These are phyloP conservation scores for Anniella stebbinsi DNA, from an alignment of 2,797 vertebrate species.

Conservation along the genomic window DNA sequence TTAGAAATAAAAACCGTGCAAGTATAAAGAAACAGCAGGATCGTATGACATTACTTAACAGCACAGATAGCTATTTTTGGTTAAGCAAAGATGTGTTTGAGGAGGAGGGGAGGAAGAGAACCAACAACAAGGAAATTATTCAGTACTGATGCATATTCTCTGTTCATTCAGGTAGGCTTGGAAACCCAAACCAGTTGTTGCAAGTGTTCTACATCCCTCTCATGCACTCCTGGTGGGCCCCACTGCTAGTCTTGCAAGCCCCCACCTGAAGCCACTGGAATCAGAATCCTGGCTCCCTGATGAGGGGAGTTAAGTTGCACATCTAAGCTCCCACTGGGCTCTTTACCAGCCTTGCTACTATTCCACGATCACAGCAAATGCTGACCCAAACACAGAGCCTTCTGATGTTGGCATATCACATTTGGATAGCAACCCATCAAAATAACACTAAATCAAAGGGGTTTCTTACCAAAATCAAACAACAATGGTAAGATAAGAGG, in stretches of 20 bases:
- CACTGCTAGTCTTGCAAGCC: neutral
- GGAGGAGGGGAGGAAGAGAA: neutral
- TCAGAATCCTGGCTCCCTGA: neutral
- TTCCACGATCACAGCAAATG: neutral
- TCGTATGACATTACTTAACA: rapidly evolving
- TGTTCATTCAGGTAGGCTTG: neutral
- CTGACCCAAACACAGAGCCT: neutral
- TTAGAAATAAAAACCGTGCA: neutral
- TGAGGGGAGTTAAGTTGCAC: neutral
- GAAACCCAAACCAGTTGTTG: neutral
- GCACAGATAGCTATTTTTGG: neutral
- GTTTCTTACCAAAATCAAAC: neutral
- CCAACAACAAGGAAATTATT: neutral
- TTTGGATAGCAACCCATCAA: neutral
- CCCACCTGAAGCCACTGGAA: neutral
- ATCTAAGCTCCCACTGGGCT: neutral
- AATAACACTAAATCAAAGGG: neutral
- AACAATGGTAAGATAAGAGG: neutral
- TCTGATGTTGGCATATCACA: neutral
- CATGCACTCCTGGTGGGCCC: neutral
- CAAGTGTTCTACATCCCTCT: neutral
- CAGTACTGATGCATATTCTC: neutral
- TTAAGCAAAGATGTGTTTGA: neutral
- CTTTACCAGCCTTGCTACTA: neutral
- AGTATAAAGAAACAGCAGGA: neutral